Evolutionary conservation across 2,797 vertebrate species (phyloP), one percentile per base, ranked within the genome.

Genomic region (Potorous gilbertii): DNA sequence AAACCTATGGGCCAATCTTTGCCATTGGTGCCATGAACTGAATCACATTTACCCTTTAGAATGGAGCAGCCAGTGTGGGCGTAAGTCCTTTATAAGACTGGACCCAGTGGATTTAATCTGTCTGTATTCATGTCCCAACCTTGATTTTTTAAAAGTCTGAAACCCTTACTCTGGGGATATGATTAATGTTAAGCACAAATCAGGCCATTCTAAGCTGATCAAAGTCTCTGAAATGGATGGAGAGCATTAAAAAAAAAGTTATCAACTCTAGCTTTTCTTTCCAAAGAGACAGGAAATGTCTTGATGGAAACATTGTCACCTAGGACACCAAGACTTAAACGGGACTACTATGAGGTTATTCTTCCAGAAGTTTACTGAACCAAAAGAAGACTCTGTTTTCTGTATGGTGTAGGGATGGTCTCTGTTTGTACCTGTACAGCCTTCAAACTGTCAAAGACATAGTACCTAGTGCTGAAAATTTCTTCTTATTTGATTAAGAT

Each of bases 41-140:
- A 16, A 57, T 66, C 55, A 40, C n/a, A 52, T 0, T 29, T 40
- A n/a, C 27, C 16, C 13, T 24, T 21, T 91, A 28, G 56, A 29
- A 0, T 0, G 4, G 74, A n/a, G 21, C 1, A 9, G 13, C 46
- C 3, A 1, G 13, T 28, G 31, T 5, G 1, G 40, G 31, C 29
- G 5, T n/a, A 4, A 55, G 40, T 87, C 40, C 21, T 87, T 81
- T 87, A 46, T 6, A 87, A 46, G 40, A 50, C 40, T 87, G 40
- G 40, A 87, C 74, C 21, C 74, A 87, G 40, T 50, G 74, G 24
- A 87, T 87, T 74, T 50, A 46, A 27, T 87, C 21, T 87, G 3
- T 27, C 40, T 87, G 40, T 21, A 3, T 87, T 29, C 40, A 11
- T 46, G 6, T 11, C 27, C 13, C 24, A 93, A 28, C 12, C 56